Base-by-base conservation (phyloP, 2,797 vertebrate genomes). In the Pangasius macronema region DNA sequence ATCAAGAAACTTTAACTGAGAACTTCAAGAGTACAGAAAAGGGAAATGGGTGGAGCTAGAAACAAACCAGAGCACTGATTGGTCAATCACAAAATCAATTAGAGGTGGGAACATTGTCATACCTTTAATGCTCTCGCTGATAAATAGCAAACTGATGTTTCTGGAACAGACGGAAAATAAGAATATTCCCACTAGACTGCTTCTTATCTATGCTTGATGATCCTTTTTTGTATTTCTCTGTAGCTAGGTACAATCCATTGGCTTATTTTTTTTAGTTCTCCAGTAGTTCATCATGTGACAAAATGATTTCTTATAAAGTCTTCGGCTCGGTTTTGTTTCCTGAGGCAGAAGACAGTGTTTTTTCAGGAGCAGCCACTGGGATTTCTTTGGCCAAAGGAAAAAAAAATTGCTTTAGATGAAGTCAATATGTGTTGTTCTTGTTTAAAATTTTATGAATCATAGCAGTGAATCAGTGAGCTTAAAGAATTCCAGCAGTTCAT, bases 401-500 rank as follows among this genome's bases (percentile, higher is more conserved):
- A 39, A 33, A 36, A 42, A 42, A 10, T 51, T 3, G 0, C 16
- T 75, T 39, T 3, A 59, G 16, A 49, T 63, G 27, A 68, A 65
- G 30, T 83, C 84, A 30, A 67, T 68, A 63, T 36, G n/a, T 55
- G 36, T 86, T 42, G 27, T 86, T 22, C 10, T 18, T 76, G 86
- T 61, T 73, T 59, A 33, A 42, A 61, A 33, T 3, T n/a, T 51
- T 65, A 61, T 91, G 91, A 88, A 86, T 92, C 85, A 65, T 86
- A 68, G 63, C 61, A 51, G 8, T 49, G 61, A 83, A 51, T 49
- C 46, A 30, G 24, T n/a, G 27, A n/a, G 79, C 76, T 79, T 57
- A 22, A 57, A 57, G 30, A 79, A 79, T 22, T 57, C 51, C 76
- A 36, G 77, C 13, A 68, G 82, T 27, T 83, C 30, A 68, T 83